phyloP scores from a whole-genome alignment of 2,113 vertebrate species.

The Tetraodon nigroviridis region DNA sequence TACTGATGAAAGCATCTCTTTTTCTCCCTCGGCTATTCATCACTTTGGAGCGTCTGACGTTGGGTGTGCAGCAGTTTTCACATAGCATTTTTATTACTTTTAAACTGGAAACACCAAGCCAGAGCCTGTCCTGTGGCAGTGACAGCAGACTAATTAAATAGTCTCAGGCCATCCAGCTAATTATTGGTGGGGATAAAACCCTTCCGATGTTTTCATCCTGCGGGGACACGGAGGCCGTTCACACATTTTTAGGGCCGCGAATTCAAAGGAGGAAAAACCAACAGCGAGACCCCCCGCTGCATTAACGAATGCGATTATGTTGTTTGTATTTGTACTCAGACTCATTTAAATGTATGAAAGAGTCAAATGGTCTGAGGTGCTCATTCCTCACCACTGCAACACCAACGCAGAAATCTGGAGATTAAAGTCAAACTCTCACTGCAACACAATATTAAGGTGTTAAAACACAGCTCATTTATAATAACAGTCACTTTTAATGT shows the following conservation, averaged over 20 bases:
- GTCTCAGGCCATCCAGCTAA: constrained; percentile 38
- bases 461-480: too few species aligned
- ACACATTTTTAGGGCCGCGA: constrained; percentile 16
- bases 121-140: constrained; percentile 27
- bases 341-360: constrained; percentile 38
- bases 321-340: constrained; percentile 19
- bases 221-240: constrained; percentile 18
- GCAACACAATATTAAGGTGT: too few species aligned
- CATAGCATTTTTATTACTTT: too few species aligned
- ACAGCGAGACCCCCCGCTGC: constrained; percentile 13
- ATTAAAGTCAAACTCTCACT: too few species aligned
- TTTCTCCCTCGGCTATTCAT: not conserved
- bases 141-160: constrained; percentile 55
- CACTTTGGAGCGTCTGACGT: not conserved
- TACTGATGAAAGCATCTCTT: not conserved
- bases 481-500: too few species aligned
- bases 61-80: too few species aligned
- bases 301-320: constrained; percentile 29
- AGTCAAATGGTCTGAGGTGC: constrained; percentile 20
- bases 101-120: not conserved
- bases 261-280: constrained; percentile 21
- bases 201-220: constrained; percentile 13
- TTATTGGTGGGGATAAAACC: constrained; percentile 44
- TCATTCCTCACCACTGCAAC: not conserved
- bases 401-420: not conserved